phyloP scores from a whole-genome alignment of 2,113 vertebrate genomes.

The Platichthys flesus region DNA sequence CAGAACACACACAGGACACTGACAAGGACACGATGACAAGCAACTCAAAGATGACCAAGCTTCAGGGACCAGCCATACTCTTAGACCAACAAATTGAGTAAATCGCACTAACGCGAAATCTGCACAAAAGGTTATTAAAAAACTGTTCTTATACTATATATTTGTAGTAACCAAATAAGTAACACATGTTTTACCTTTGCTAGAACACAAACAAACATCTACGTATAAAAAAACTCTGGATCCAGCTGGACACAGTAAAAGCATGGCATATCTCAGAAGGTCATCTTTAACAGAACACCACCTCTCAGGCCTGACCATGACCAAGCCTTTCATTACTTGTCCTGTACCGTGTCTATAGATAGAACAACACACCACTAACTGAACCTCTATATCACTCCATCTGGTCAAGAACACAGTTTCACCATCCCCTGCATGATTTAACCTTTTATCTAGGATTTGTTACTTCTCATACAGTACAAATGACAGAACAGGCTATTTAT shows the following conservation, averaged over 20 bases:
- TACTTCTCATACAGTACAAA: neutral
- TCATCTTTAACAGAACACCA: neutral
- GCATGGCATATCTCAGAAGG: neutral
- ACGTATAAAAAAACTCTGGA: neutral
- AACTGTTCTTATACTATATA: neutral
- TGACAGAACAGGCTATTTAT: neutral
- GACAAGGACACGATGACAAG: conserved; percentile 73
- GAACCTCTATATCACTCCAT: neutral
- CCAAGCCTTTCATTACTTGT: neutral
- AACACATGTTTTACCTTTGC: neutral
- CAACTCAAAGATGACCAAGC: conserved; percentile 60
- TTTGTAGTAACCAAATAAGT: neutral
- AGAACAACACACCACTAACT: neutral
- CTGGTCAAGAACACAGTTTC: neutral
- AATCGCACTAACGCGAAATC: neutral
- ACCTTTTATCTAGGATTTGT: neutral
- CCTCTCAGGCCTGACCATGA: neutral
- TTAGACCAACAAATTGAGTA: conserved; percentile 5
- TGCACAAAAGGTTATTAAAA: neutral
- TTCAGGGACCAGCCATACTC: conserved; percentile 65
- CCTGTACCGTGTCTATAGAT: neutral
- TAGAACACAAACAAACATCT: neutral
- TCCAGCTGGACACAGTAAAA: neutral
- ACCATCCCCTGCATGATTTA: neutral
- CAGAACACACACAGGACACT: conserved; percentile 52